Conservation (phyloP, 2,113 vertebrate genomes). For the Spilogale gracilis region DNA sequence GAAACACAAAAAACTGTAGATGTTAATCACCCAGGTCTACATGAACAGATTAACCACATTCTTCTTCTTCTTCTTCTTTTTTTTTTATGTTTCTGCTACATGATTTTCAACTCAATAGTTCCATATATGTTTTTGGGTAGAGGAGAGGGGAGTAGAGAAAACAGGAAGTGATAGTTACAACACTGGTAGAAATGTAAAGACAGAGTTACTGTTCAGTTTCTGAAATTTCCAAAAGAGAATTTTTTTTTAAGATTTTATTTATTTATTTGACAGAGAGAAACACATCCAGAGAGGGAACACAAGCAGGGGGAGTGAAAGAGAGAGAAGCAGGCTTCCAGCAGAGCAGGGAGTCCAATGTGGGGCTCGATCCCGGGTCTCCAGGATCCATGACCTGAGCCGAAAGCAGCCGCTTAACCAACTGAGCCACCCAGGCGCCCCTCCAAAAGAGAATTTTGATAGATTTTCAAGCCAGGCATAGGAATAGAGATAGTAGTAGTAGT, state of each 20-base stretch:
- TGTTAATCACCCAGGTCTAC: not conserved
- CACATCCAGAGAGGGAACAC: no score
- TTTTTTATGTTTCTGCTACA: not conserved
- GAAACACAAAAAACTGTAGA: no score
- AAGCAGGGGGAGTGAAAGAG: no score
- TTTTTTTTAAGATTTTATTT: no score
- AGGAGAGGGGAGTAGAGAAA: not conserved
- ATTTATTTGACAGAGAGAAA: no score
- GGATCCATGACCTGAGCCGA: no score
- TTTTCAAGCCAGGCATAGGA: not conserved
- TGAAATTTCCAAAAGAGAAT: not conserved
- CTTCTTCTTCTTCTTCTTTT: not conserved
- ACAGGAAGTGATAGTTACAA: not conserved
- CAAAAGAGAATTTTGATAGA: not conserved
- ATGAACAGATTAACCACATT: not conserved
- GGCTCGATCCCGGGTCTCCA: no score
- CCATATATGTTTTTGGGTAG: not conserved
- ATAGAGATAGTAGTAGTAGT: not conserved
- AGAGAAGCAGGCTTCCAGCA: no score
- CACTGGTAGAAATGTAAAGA: not conserved
- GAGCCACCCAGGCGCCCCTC: no score
- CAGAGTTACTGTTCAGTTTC: not conserved
- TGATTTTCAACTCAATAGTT: not conserved
- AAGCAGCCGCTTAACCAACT: no score
- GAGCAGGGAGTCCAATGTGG: no score